Conservation (phyloP, 1,140 invertebrate genomes). For the Galendromus occidentalis region DNA sequence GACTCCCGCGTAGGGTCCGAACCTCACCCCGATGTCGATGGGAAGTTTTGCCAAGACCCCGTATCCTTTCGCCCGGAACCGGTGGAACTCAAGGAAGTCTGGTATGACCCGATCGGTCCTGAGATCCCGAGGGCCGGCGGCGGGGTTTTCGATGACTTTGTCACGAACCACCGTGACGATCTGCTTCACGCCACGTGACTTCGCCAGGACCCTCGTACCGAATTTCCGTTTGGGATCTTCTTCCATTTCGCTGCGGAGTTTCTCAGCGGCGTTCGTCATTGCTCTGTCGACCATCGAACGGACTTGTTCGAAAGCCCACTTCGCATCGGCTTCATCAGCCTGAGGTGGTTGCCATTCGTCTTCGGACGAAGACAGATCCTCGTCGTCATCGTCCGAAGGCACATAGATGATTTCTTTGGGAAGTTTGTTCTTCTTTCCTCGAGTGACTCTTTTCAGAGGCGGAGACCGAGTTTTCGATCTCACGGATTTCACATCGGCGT, state of each 20-base stretch:
- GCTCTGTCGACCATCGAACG: background rate
- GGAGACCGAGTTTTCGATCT: background rate
- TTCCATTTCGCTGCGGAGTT: background rate
- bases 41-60: background rate
- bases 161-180: background rate
- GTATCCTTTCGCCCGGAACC: conserved; percentile 2
- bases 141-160: conserved; percentile 1
- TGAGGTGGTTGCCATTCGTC: conserved; percentile 5
- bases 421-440: background rate
- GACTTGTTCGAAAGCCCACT: conserved; percentile 4
- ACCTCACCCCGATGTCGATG: background rate
- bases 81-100: conserved; percentile 2
- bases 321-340: background rate
- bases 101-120: conserved; percentile 4
- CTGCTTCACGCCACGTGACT: background rate
- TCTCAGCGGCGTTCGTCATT: conserved; percentile 6
- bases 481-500: background rate
- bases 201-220: background rate
- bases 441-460: background rate
- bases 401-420: background rate
- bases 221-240: conserved; percentile 7
- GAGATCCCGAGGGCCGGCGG: background rate
- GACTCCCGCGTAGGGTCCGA: background rate
- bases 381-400: background rate
- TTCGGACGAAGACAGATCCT: background rate